These are phyloP conservation scores for Ophion ellenae DNA, from an alignment of 2,888 invertebrate genomes.

Conservation along the genomic window DNA sequence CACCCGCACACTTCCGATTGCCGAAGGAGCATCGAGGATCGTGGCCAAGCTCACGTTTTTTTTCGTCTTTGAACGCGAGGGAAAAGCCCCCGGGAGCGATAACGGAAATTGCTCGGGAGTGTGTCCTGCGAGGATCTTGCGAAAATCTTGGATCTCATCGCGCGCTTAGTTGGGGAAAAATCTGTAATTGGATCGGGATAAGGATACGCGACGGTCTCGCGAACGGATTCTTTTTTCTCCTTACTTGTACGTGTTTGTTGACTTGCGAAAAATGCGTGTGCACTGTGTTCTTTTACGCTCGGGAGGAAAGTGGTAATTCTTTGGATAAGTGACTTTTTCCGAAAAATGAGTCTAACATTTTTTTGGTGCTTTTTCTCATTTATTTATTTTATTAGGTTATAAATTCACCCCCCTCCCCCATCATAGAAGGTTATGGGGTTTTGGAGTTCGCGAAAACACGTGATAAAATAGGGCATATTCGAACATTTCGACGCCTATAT, in stretches of 20 bases:
- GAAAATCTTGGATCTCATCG: slow-evolving; percentile 21
- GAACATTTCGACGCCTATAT: no score
- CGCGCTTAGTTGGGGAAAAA: slow-evolving; percentile 55
- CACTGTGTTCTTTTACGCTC: no score
- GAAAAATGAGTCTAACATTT: no score
- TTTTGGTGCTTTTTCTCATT: no score
- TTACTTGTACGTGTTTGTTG: slow-evolving; percentile 21
- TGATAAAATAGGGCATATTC: no score
- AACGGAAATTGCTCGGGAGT: slow-evolving; percentile 64
- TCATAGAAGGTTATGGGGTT: no score
- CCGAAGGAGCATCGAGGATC: slow-evolving; percentile 1
- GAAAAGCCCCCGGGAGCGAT: slow-evolving; percentile 61
- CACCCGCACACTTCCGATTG: slow-evolving; percentile 15
- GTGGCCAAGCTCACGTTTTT: slow-evolving; percentile 35
- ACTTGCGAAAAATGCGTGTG: neutral
- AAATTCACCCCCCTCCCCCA: no score
- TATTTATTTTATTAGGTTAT: no score
- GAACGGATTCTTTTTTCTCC: neutral
- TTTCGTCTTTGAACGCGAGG: neutral
- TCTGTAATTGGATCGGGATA: slow-evolving; percentile 49
- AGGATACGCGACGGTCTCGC: neutral
- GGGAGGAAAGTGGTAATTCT: no score
- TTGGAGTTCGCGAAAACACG: no score
- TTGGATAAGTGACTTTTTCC: no score
- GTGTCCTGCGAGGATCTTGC: slow-evolving; percentile 52